These are phyloP conservation scores for Euthynnus affinis DNA, from an alignment of 2,797 vertebrate genomes.

Conservation along the genomic window DNA sequence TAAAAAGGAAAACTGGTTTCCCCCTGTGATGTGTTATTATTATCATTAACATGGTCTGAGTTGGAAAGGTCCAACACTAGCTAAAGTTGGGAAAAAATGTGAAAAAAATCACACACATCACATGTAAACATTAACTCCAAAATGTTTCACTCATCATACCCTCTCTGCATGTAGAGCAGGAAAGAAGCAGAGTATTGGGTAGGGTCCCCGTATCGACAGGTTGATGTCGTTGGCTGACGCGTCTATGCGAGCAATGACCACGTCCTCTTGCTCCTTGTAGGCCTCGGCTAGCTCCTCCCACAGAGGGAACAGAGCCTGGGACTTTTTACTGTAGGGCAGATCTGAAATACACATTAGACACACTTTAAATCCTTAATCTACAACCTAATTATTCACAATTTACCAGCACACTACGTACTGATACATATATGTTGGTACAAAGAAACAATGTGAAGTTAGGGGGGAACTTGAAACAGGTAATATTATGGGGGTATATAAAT, in stretches of 20 bases:
- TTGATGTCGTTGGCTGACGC: slow-evolving; percentile 91
- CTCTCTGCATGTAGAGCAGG: slow-evolving; percentile 85
- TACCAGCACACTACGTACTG: no score
- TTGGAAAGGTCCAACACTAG: no score
- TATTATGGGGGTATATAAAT: no score
- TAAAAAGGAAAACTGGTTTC: no score
- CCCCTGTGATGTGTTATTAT: no score
- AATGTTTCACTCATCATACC: slow-evolving; percentile 67
- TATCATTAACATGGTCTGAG: no score
- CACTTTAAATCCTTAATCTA: neutral
- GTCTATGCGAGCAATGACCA: slow-evolving; percentile 91
- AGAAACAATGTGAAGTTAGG: no score
- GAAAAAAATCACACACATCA: neutral
- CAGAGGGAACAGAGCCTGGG: slow-evolving; percentile 84
- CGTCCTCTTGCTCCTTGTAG: slow-evolving; percentile 77
- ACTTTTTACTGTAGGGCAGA: slow-evolving; percentile 88
- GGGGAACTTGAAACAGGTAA: no score
- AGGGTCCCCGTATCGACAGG: slow-evolving; percentile 74
- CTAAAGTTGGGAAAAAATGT: no score
- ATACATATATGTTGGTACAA: no score
- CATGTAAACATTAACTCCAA: no score
- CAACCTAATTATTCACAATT: no score
- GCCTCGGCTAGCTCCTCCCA: slow-evolving; percentile 90
- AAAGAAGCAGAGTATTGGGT: slow-evolving; percentile 90
- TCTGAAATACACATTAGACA: slow-evolving; percentile 78